These are phyloP conservation scores for Dynastes tityus DNA, from an alignment of 2,888 invertebrate species.

Conservation along the genomic window DNA sequence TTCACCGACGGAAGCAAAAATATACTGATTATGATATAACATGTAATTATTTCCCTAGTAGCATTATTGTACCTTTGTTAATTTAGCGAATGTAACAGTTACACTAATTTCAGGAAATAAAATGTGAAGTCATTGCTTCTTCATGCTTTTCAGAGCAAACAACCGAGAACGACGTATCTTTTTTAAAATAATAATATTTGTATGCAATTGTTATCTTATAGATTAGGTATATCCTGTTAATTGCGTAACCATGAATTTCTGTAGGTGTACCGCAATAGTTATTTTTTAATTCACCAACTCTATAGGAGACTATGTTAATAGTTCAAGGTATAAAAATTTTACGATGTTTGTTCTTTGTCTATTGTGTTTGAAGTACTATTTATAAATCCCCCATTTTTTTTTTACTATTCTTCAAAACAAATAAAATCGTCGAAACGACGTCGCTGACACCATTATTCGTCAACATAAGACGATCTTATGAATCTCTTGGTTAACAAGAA, in stretches of 20 bases:
- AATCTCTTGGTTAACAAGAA: background rate
- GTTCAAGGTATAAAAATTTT: constrained; percentile 17
- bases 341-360: constrained; percentile 8
- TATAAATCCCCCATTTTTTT: constrained; percentile 22
- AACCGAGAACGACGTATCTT: too few species aligned
- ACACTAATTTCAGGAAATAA: too few species aligned
- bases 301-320: constrained; percentile 13
- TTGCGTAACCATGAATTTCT: constrained; percentile 8
- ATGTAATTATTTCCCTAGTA: too few species aligned
- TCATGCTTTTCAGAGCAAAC: too few species aligned
- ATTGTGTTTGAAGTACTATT: constrained; percentile 18
- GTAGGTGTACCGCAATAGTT: background rate
- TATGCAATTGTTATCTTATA: background rate
- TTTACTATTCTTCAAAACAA: constrained; percentile 12
- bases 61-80: too few species aligned
- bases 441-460: constrained; percentile 10
- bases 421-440: background rate
- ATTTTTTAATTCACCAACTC: background rate
- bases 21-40: too few species aligned
- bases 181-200: too few species aligned
- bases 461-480: background rate
- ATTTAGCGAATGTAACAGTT: too few species aligned
- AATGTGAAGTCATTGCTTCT: too few species aligned
- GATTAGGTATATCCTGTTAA: background rate
- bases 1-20: too few species aligned